Evolutionary conservation across 2,888 invertebrate species (phyloP), one percentile per base, ranked within the genome.

Genomic region (Eueremaeus valkanovi): DNA sequence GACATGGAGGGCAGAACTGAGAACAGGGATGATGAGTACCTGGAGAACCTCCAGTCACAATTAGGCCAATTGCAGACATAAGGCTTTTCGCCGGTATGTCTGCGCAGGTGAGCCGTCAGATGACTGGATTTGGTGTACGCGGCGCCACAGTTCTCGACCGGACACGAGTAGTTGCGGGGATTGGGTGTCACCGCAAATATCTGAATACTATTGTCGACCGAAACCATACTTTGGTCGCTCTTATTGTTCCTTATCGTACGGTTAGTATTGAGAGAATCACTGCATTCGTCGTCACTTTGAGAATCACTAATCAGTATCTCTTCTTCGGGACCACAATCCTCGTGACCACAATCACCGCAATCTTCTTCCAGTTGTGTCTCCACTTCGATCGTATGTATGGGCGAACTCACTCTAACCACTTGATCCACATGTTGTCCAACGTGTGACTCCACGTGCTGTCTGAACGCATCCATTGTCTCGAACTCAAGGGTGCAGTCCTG

Each of bases 91-190:
- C 75, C 75, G 16, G 36, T 75, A 45, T 75, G 75, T 72, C 75
- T 51, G 9, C 75, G 75, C 55, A 75, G 58, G n/a, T 75, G 75
- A 40, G 75, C 75, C 11, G 75, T 75, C 55, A 75, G 29, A 63
- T 75, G 75, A 73, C 72, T 72, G 33, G 75, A 75, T 24, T 75
- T 75, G 1, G 75, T 75, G 21, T 75, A 75, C 9, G 75, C 75
- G 18, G 75, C 72, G 21, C 55, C 31, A 29, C 75, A 75, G 42
- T 29, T 31, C 21, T 72, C 72, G 1, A 75, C 75, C 5, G 75
- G 75, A 63, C 75, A 75, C 18, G 51, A n/a, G 49, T 75, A 75
- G 42, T 58, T 75, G 6, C 75, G 72, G 6, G 75, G 75, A 13
- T 55, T 55, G 18, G 36, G 13, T 8, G 33, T 21, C 24, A 61